Conservation (phyloP, 2,797 vertebrate species). For the Mareca strepera region DNA sequence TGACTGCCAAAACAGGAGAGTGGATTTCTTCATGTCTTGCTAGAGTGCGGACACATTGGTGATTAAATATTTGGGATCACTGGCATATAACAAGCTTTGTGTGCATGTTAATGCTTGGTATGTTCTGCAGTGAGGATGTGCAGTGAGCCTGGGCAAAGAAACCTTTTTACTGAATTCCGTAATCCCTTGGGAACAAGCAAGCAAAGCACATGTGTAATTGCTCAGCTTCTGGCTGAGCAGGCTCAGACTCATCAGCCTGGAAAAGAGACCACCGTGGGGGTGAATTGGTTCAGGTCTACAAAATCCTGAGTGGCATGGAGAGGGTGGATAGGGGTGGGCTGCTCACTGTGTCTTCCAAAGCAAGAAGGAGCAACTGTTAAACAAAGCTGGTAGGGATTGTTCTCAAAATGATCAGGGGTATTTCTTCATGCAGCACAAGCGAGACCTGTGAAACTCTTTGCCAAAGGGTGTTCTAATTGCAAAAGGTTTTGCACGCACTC, state of each 20-base stretch:
- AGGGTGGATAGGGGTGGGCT: not conserved
- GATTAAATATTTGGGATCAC: not conserved
- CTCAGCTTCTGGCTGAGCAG: not conserved
- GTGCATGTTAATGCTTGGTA: fast-evolving
- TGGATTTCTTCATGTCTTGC: not conserved
- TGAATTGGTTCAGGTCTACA: not conserved
- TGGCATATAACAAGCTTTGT: fast-evolving
- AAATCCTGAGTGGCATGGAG: not conserved
- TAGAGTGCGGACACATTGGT: not conserved
- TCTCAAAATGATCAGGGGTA: not conserved
- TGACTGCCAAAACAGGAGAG: not conserved
- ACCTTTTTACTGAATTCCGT: not conserved
- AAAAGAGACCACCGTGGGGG: fast-evolving
- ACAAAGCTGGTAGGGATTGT: not conserved
- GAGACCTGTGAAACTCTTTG: not conserved
- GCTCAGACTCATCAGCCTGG: not conserved
- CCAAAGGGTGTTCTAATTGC: not conserved
- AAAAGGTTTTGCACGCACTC: not conserved
- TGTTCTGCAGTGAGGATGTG: not conserved
- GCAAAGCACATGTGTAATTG: not conserved
- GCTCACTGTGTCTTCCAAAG: not conserved
- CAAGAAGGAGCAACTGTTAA: not conserved
- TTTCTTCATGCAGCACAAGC: not conserved
- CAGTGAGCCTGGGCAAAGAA: not conserved
- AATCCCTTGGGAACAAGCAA: not conserved